Base-by-base conservation (phyloP, 2,888 invertebrate species). In the Dugesia japonica region DNA sequence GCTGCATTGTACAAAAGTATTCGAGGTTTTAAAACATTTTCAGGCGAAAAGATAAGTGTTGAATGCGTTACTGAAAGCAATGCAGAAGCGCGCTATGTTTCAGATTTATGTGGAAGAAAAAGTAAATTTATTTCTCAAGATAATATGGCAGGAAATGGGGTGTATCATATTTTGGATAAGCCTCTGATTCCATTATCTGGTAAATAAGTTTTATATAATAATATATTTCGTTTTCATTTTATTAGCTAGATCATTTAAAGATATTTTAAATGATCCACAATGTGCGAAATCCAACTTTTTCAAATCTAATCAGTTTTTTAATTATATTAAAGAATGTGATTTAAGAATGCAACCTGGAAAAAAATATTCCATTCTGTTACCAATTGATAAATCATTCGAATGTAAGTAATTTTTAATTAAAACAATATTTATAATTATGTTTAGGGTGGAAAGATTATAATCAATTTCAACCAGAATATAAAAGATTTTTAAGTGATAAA, bases 401-500 rank as follows among this genome's bases (percentile, higher is more conserved):
- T 74, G 74, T 74, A 74, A 74, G 42, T 74, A 7, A 38, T 74
- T 33, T 74, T 38, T 74, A 27, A 1, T 74, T 17, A 26, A 33
- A 74, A 74, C 1, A 9, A 72, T 26, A 26, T n/a, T n/a, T n/a
- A 26, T 71, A 38, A 17, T 7, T 26, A 23, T 1, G n/a, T 71
- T 23, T 26, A 75, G 75, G 75, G 75, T 75, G 75, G 75, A n/a
- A 33, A 26, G 28, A 23, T 17, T 75, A 75, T 56, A 27, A 26
- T n/a, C 33, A 71, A 20, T 75, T 75, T 23, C 13, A 42, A 23
- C 23, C 26, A n/a, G 42, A 75, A n/a, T 75, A 71, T 20, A 71
- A 74, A 4, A 74, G 75, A 23, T 75, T 75, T 56, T n/a, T 75
- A n/a, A 75, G 1, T 1, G 75, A 75, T 28, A 75, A 75, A 42